Conservation (phyloP, 1,140 invertebrate genomes). For the Diachasmimorpha longicaudata region DNA sequence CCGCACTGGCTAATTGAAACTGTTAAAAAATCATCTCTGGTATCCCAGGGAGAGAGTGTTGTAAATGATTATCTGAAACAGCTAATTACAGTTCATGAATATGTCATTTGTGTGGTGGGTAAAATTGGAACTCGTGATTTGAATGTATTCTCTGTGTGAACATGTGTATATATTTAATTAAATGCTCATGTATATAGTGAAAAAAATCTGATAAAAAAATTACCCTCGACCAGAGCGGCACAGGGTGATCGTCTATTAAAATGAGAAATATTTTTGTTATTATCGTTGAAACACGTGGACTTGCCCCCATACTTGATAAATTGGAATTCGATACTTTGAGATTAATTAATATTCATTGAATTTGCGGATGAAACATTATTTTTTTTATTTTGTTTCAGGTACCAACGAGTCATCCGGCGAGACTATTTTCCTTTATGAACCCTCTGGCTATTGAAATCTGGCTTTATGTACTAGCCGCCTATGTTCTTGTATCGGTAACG, state of each 20-base stretch:
- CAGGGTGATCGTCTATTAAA: no score
- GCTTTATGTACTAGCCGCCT: slow-evolving; percentile 80
- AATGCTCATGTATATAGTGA: no score
- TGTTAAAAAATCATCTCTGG: background rate
- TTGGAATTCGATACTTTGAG: background rate
- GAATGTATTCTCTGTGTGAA: background rate
- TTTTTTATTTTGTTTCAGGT: slow-evolving; percentile 56
- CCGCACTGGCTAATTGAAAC: background rate
- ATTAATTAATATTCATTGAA: background rate
- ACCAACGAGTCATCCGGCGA: slow-evolving; percentile 74
- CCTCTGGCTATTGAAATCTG: slow-evolving; percentile 86
- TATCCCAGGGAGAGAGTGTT: background rate
- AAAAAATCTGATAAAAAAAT: no score
- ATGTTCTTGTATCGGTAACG: slow-evolving; percentile 78
- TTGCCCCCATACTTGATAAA: no score
- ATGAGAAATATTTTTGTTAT: no score
- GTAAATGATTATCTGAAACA: background rate
- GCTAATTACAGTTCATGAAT: background rate
- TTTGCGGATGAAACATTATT: no score
- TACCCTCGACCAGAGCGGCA: no score
- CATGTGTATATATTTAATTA: no score
- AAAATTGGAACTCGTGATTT: background rate
- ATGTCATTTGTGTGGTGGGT: background rate
- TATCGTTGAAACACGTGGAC: no score
- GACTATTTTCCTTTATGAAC: slow-evolving; percentile 87